These are phyloP conservation scores for Chaenogobius annularis DNA, from an alignment of 2,113 vertebrate genomes.

Conservation along the genomic window DNA sequence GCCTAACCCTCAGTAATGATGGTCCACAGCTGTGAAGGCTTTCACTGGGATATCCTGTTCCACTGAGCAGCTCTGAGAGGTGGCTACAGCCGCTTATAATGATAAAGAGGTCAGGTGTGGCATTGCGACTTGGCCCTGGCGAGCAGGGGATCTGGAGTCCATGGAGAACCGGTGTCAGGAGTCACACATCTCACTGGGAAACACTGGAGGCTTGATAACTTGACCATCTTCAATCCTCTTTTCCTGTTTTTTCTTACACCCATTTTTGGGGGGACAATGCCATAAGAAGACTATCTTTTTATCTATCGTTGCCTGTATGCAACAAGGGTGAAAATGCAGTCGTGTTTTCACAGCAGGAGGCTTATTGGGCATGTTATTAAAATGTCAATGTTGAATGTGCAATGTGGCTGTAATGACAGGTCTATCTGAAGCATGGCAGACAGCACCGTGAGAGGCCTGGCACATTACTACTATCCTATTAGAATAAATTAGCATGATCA, in stretches of 20 bases:
- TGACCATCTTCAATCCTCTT: background rate
- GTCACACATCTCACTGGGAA: conserved; percentile 21
- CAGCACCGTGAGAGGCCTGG: conserved; percentile 50
- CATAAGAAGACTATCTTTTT: conserved; percentile 16
- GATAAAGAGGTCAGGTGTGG: conserved; percentile 54
- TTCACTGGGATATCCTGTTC: conserved; percentile 6
- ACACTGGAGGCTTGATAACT: conserved; percentile 13
- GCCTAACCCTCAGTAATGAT: conserved; percentile 16
- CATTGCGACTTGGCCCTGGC: conserved; percentile 34
- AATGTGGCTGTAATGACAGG: conserved; percentile 53
- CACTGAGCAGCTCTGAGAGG: background rate
- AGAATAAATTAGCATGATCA: conserved; percentile 66
- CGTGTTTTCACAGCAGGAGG: conserved; percentile 23
- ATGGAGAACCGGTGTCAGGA: conserved; percentile 23
- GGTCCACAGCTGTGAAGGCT: conserved; percentile 1
- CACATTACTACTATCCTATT: conserved; percentile 63
- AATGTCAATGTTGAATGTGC: conserved; percentile 37
- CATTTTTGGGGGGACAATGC: background rate
- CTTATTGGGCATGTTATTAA: conserved; percentile 54
- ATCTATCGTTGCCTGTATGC: conserved; percentile 9
- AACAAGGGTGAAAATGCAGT: conserved; percentile 6
- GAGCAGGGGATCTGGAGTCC: conserved; percentile 21
- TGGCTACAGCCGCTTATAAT: conserved; percentile 39
- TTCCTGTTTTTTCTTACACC: background rate
- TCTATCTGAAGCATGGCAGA: conserved; percentile 52